Evolutionary conservation across 2,888 invertebrate genomes (phyloP).

Genomic region (Toxonevra muliebris): DNA sequence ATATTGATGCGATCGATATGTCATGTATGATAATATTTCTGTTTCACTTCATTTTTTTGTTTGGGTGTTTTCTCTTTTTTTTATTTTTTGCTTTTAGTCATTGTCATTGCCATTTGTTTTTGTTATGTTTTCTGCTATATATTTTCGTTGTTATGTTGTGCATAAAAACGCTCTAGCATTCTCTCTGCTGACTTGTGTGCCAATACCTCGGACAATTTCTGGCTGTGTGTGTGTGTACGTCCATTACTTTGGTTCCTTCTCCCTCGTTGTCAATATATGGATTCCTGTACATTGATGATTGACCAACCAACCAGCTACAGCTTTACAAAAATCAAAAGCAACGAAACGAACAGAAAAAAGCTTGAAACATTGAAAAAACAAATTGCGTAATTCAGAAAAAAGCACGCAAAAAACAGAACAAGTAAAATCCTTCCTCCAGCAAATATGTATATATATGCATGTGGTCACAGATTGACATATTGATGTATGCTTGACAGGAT

Average conservation of each 20-base stretch:
- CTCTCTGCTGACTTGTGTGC: no score
- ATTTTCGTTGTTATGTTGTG: no score
- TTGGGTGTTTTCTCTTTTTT: constrained; percentile 1
- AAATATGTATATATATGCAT: background rate
- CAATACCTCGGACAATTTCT: no score
- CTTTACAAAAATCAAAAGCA: no score
- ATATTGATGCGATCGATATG: constrained; percentile 27
- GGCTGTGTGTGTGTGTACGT: no score
- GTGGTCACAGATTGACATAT: constrained; percentile 15
- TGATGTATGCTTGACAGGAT: constrained; percentile 24
- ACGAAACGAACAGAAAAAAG: no score
- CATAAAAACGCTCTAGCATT: no score
- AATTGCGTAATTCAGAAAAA: constrained; percentile 25
- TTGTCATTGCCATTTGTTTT: background rate
- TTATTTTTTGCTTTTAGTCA: background rate
- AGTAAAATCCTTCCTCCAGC: background rate
- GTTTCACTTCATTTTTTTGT: background rate
- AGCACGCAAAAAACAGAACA: background rate
- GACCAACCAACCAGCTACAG: no score
- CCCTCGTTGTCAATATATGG: no score
- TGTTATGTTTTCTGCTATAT: no score
- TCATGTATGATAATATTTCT: constrained; percentile 23
- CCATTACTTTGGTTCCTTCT: no score
- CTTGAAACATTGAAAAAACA: background rate
- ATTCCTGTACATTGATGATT: no score